phyloP scores from a whole-genome alignment of 2,797 vertebrate species.

The Pseudomugil gertrudae region DNA sequence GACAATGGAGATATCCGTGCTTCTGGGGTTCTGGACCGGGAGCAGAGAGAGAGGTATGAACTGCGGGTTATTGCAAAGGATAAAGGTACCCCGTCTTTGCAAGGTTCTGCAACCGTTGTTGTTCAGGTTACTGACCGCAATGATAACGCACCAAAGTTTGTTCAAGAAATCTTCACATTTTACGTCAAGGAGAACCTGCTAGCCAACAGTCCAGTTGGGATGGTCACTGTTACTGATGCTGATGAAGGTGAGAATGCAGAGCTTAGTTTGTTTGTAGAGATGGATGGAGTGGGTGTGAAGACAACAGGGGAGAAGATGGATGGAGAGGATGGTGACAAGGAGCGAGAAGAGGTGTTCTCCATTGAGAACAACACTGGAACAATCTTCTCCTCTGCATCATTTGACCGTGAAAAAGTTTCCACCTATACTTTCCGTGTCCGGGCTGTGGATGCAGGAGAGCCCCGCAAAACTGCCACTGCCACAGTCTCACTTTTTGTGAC shows the following conservation, averaged over 20 bases:
- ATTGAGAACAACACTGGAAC: conserved; percentile 96
- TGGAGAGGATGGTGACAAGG: conserved; percentile 65
- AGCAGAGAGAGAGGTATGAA: conserved; percentile 89
- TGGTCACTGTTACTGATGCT: conserved; percentile 95
- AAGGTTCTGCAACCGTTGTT: conserved; percentile 90
- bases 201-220: conserved; percentile 95
- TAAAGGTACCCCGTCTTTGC: conserved; percentile 89
- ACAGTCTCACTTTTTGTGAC: conserved; percentile 95
- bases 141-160: conserved; percentile 95
- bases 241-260: conserved; percentile 94
- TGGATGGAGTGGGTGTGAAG: conserved; percentile 76
- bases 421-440: conserved; percentile 94
- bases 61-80: conserved; percentile 91
- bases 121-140: conserved; percentile 93
- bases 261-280: conserved; percentile 90
- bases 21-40: conserved; percentile 87
- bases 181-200: conserved; percentile 96
- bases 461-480: conserved; percentile 90
- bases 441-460: conserved; percentile 92
- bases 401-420: conserved; percentile 92
- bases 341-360: conserved; percentile 84
- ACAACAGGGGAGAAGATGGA: conserved; percentile 56
- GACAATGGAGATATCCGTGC: conserved; percentile 92
- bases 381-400: conserved; percentile 92
- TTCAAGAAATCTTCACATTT: conserved; percentile 96